Conservation (phyloP, 2,113 vertebrate species). For the Upupa epops region DNA sequence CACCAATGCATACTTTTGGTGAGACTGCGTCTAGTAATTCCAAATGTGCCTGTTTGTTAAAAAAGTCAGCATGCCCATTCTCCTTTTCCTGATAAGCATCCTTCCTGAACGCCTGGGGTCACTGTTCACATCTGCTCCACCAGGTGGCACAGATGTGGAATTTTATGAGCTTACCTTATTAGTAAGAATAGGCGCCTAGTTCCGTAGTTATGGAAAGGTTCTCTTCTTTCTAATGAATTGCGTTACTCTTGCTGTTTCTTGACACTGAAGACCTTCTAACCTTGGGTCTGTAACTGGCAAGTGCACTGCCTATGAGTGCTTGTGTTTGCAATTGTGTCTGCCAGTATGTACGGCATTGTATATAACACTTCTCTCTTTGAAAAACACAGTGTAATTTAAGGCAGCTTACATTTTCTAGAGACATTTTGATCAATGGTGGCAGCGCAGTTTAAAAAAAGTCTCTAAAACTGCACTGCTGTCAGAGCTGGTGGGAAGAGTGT, state of each 20-base stretch:
- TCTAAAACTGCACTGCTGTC: not conserved
- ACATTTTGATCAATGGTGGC: not conserved
- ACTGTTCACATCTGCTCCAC: not conserved
- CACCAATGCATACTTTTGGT: not conserved
- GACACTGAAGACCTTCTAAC: not conserved
- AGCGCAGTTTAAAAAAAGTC: not conserved
- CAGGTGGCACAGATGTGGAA: not conserved
- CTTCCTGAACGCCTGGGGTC: not conserved
- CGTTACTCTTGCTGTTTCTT: not conserved
- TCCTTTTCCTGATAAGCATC: not conserved
- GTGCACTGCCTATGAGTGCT: accelerated
- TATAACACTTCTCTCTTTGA: not conserved
- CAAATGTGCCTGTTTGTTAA: not conserved
- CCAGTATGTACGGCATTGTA: not conserved
- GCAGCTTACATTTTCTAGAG: not conserved
- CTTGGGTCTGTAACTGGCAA: not conserved
- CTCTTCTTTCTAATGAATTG: not conserved
- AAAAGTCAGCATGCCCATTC: not conserved
- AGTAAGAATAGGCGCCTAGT: not conserved
- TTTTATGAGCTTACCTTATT: not conserved
- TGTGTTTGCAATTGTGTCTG: not conserved
- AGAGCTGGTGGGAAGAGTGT: not conserved
- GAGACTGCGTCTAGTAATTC: not conserved
- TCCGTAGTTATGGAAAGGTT: not conserved
- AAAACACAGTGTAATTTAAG: not conserved